Base-by-base conservation (phyloP, 2,797 vertebrate species). In the Sus cebifrons region DNA sequence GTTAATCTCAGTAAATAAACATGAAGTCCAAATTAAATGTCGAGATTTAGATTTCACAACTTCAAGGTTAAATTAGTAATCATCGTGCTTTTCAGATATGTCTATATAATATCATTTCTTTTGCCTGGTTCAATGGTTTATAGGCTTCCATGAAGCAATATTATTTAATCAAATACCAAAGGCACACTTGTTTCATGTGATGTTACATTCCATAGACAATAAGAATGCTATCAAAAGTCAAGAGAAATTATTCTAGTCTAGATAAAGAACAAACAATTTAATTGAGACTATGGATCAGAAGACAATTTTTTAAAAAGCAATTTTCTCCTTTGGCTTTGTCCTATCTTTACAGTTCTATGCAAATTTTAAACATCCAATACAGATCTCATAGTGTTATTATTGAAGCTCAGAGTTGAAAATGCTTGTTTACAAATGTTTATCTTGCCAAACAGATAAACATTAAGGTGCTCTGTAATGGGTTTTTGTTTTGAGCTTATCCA, bases 401-500 rank as follows among this genome's bases (percentile, higher is more conserved):
- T 79, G 84, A 96, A 32, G 40, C 25, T 95, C 84, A 49, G 23
- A 23, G 91, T 83, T 88, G 32, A 96, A 97, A 98, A 81, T 85
- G n/a, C 84, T 89, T 93, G 56, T 96, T 97, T 98, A 94, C 89
- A 82, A 95, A 78, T 89, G 79, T 96, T 96, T 97, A 93, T 93
- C 94, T 97, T 70, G 14, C 89, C 91, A 91, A 96, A 96, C 62
- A 95, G 95, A 96, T 78, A 97, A 95, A 94, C 79, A 96, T 73
- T 94, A 96, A 96, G 86, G 91, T 91, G 86, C 68, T 83, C 60
- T 83, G 65, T 93, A 96, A 96, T 95, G 89, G 60, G 86, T 91
- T 96, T 95, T 96, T 97, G 86, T 96, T 97, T 97, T 94, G 77
- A 96, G 73, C 91, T 96, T 97, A 96, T 88, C 94, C 89, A 95